Percentiles rank a stretch among this genome's conserved stretches.
Conservation (phyloP, 2,113 vertebrate genomes). For the Ageneiosus marmoratus region DNA sequence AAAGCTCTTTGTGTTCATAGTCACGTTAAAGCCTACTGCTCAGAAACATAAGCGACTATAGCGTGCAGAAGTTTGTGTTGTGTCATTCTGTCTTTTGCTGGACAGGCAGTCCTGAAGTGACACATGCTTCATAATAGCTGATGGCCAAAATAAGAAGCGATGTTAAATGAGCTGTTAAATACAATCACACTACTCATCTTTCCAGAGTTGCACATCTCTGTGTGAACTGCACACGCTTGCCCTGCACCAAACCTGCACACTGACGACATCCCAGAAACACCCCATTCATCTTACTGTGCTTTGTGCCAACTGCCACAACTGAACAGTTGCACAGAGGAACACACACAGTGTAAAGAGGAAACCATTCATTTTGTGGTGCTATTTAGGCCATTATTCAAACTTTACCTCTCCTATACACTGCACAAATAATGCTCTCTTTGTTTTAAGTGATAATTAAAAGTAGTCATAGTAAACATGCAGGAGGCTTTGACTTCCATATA, state of each 20-base stretch:
- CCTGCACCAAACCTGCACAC: conserved; percentile 29
- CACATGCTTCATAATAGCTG: conserved; percentile 34
- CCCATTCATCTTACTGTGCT: conserved; percentile 57
- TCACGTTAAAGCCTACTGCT: not conserved
- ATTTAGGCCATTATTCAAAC: not conserved
- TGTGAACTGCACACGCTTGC: conserved; percentile 13
- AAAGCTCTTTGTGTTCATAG: conserved; percentile 3
- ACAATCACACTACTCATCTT: conserved; percentile 53
- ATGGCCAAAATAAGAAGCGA: conserved; percentile 46
- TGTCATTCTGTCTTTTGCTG: not conserved
- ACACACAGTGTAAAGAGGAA: not conserved
- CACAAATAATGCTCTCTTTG: not conserved
- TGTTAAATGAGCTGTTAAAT: conserved; percentile 64
- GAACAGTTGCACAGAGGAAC: not conserved
- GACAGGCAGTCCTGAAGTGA: conserved; percentile 21
- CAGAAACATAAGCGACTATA: not conserved
- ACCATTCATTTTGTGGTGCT: not conserved
- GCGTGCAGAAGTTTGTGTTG: not conserved
- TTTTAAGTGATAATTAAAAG: not conserved
- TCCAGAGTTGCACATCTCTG: conserved; percentile 31
- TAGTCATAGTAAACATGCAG: not conserved
- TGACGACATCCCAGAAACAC: conserved; percentile 47
- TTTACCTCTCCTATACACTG: not conserved
- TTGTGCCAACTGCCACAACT: conserved; percentile 41
- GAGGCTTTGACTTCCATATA: not conserved